A percentile compares a stretch with the other conserved stretches of the same genome.
Evolutionary conservation across 1,140 invertebrate genomes (phyloP).

Genomic region (Tetramorium alpestre): DNA sequence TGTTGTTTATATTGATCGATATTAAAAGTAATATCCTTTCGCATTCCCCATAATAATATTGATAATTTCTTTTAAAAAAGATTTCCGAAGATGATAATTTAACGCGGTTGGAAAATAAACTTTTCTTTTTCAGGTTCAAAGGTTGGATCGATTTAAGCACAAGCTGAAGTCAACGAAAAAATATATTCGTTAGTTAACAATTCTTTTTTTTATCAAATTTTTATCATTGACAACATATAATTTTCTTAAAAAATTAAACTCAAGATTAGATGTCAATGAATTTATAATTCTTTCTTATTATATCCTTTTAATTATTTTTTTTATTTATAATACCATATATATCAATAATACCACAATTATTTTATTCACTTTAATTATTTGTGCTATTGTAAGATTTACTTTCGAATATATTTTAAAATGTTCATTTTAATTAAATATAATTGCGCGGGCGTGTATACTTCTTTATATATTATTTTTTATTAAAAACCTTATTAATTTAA

Average conservation of each 20-base stretch:
- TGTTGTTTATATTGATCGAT: constrained; percentile 24
- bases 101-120: not conserved
- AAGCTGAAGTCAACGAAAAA: not conserved
- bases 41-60: not conserved
- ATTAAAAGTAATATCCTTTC: constrained; percentile 16
- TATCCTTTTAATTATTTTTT: not conserved
- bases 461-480: not conserved
- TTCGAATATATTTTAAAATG: not conserved
- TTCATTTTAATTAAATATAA: not conserved
- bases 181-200: not conserved
- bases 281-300: not conserved
- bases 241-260: not conserved
- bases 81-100: not conserved
- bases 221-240: not conserved
- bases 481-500: not conserved
- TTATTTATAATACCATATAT: not conserved
- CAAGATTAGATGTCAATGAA: not conserved
- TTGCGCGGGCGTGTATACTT: not conserved
- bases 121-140: constrained; percentile 44
- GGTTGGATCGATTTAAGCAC: not conserved
- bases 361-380: not conserved
- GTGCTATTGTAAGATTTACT: not conserved
- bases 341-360: too few species aligned
- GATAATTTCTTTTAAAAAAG: not conserved
- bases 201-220: not conserved